Base-by-base conservation (phyloP, 2,888 invertebrate species). In the Dolichopus griseipennis region DNA sequence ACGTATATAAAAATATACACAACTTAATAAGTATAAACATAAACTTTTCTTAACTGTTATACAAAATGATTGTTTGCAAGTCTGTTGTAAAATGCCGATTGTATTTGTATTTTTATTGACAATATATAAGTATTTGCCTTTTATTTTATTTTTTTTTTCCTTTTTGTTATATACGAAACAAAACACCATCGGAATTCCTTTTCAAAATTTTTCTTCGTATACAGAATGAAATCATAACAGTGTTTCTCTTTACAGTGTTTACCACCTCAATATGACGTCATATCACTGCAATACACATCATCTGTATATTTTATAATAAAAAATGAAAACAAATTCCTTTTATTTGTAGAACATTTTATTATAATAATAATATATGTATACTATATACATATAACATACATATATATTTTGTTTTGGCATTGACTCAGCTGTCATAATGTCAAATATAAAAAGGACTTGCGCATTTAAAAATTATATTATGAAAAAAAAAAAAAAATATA, bases 371-470 rank as follows among this genome's bases (percentile, higher is more conserved):
- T 43, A 9, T n/a, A n/a, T n/a, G n/a, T n/a, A n/a, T n/a, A n/a
- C n/a, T n/a, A n/a, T n/a, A n/a, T n/a, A n/a, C n/a, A n/a, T n/a
- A n/a, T n/a, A n/a, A n/a, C n/a, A n/a, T 37, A 8, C 12, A 37
- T 37, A 37, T 34, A 34, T 10, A 37, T 12, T 37, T 52, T 27
- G 27, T 52, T n/a, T 52, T 52, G 52, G n/a, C 52, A 52, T 52
- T 52, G 52, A 52, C 52, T 52, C 52, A 52, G 52, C 52, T 52
- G 52, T 52, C 52, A 52, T 52, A 52, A 52, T 52, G 52, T 52
- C 52, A 52, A 52, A 52, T 18, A 52, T 18, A 15, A 52, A 52
- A 18, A 52, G 52, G 12, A 15, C 52, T 4, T 52, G 52, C 52
- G 52, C 6, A 10, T 12, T 37, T 34, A 7, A 43, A 10, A 10